These are phyloP conservation scores for Pseudoips prasinana DNA, from an alignment of 2,888 invertebrate genomes.

Conservation along the genomic window DNA sequence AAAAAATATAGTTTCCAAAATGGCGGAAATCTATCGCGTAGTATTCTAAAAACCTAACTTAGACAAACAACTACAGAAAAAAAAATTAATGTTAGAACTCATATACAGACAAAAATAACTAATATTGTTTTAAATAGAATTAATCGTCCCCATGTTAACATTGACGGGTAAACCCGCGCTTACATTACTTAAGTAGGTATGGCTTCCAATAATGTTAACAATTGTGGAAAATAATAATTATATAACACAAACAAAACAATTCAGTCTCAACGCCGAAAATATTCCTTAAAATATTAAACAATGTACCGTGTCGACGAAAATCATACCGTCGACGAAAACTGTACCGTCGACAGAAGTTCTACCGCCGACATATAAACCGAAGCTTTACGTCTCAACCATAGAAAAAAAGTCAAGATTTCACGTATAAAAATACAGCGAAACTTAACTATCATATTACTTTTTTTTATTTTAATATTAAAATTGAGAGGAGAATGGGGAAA, in stretches of 20 bases:
- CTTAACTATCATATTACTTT: slow-evolving; percentile 40
- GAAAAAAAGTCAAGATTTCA: slow-evolving; percentile 20
- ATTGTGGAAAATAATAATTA: slow-evolving; percentile 68
- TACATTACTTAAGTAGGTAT: slow-evolving; percentile 48
- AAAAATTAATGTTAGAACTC: slow-evolving; percentile 65
- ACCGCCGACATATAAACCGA: slow-evolving; percentile 14
- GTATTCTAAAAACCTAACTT: slow-evolving; percentile 69
- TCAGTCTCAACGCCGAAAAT: slow-evolving; percentile 79
- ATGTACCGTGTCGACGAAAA: slow-evolving; percentile 30
- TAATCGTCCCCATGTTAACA: slow-evolving; percentile 54
- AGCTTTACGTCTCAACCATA: slow-evolving; percentile 18
- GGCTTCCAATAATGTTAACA: slow-evolving; percentile 45
- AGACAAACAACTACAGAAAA: slow-evolving; percentile 72
- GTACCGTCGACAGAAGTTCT: slow-evolving; percentile 1
- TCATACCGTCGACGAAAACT: slow-evolving; percentile 8
- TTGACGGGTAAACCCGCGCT: slow-evolving; percentile 41
- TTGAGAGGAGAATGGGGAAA: slow-evolving; percentile 48
- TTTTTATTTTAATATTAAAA: slow-evolving; percentile 44
- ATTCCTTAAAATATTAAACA: slow-evolving; percentile 61
- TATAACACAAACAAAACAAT: slow-evolving; percentile 81
- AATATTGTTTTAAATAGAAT: slow-evolving; percentile 55
- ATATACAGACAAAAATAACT: slow-evolving; percentile 81
- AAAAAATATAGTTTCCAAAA: slow-evolving; percentile 52
- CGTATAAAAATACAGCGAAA: slow-evolving; percentile 68
- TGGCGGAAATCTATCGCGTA: slow-evolving; percentile 59